phyloP scores from a whole-genome alignment of 2,113 vertebrate species.

The Pseudorectes ferrugineus region DNA sequence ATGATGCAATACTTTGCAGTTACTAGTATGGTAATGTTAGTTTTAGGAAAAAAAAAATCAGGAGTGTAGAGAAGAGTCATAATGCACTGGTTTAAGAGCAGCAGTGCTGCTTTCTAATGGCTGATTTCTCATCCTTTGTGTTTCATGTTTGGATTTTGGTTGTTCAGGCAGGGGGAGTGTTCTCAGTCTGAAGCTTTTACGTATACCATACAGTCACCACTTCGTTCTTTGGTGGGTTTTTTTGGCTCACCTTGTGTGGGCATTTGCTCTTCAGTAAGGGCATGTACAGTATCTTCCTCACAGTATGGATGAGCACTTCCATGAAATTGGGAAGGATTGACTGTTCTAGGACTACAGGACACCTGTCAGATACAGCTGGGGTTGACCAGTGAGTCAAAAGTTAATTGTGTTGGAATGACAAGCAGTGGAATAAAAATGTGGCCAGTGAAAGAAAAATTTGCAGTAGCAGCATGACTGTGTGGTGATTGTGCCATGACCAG shows the following conservation, averaged over 20 bases:
- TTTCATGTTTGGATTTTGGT: neutral
- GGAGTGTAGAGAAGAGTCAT: neutral
- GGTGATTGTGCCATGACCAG: neutral
- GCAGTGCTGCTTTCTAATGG: neutral
- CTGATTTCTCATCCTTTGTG: neutral
- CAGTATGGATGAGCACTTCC: neutral
- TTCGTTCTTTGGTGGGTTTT: accelerated
- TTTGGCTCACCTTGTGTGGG: neutral
- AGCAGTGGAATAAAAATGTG: neutral
- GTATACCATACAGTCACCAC: neutral
- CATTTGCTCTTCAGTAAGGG: neutral
- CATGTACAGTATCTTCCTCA: neutral
- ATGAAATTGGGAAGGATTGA: neutral
- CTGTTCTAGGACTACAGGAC: neutral
- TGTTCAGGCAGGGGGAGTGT: neutral
- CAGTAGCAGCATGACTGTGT: neutral
- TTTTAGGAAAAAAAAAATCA: neutral
- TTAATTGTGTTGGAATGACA: neutral
- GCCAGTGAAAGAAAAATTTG: neutral
- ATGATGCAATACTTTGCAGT: neutral
- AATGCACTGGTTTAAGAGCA: neutral
- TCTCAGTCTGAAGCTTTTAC: neutral
- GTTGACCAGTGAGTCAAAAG: neutral
- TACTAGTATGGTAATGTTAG: neutral
- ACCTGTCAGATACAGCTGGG: neutral